A percentile compares a stretch with the other conserved stretches of the same genome.
These are phyloP conservation scores for Prunella strophiata DNA, from an alignment of 2,797 vertebrate species.

Conservation along the genomic window DNA sequence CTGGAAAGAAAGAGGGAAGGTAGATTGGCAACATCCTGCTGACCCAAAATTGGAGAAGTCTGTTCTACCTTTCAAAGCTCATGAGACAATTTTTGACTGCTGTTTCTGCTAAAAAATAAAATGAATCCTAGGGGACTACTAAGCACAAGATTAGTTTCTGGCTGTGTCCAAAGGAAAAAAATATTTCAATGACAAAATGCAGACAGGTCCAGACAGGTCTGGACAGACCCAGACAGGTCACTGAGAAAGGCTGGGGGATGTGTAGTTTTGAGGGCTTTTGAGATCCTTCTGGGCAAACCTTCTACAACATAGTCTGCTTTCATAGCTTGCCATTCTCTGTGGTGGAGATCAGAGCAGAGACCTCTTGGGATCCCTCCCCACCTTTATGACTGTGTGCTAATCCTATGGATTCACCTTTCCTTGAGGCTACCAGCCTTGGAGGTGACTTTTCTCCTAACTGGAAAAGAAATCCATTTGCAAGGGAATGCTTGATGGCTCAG, in stretches of 20 bases:
- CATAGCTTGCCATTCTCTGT: background rate
- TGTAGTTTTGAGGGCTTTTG: background rate
- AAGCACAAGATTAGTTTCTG: background rate
- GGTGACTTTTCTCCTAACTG: background rate
- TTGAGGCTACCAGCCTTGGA: background rate
- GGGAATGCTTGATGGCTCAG: background rate
- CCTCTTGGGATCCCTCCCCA: background rate
- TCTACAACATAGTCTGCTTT: background rate
- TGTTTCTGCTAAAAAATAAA: background rate
- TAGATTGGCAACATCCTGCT: background rate
- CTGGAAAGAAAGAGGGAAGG: background rate
- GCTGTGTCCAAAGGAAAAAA: background rate
- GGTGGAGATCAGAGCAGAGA: background rate
- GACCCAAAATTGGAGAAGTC: background rate
- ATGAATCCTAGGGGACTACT: background rate
- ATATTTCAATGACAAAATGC: background rate
- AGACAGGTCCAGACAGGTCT: too few species aligned
- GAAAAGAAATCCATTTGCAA: background rate
- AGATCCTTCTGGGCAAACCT: background rate
- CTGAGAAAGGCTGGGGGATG: rapidly evolving
- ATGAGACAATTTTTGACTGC: background rate
- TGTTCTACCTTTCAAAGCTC: background rate
- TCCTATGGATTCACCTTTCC: background rate
- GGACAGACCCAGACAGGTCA: background rate
- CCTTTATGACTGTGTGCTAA: background rate